Conservation (phyloP, 2,797 vertebrate species). For the Gobionotothen gibberifrons region DNA sequence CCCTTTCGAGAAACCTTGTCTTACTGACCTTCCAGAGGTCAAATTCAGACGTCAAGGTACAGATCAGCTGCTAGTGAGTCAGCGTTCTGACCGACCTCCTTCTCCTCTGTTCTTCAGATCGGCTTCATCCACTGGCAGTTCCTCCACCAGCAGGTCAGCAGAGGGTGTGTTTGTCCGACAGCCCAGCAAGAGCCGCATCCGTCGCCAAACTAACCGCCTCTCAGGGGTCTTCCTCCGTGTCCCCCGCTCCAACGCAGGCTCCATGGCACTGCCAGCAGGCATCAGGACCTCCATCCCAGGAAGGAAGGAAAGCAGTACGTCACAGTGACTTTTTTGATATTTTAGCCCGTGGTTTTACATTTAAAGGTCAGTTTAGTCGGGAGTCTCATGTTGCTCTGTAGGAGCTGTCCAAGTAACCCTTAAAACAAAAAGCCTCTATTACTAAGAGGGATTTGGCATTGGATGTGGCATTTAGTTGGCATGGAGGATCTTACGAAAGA, state of each 20-base stretch:
- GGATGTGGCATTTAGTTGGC: not conserved
- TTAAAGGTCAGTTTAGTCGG: too few relatives aligned
- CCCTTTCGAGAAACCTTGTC: not conserved
- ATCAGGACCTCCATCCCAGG: conserved; percentile 59
- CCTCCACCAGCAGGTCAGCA: conserved; percentile 63
- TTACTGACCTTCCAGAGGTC: not conserved
- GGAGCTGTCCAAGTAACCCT: not conserved
- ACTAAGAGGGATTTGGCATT: not conserved
- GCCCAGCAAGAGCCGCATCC: conserved; percentile 81
- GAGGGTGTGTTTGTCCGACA: conserved; percentile 72
- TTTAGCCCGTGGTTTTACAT: too few relatives aligned
- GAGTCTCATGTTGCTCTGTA: not conserved
- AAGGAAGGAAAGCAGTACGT: conserved; percentile 75
- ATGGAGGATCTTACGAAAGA: not conserved
- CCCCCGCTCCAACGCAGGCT: conserved; percentile 49
- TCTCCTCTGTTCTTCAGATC: conserved; percentile 68
- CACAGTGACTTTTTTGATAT: not conserved
- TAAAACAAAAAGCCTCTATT: not conserved
- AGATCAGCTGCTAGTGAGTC: not conserved
- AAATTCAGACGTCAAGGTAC: not conserved
- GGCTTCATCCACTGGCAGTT: conserved; percentile 68
- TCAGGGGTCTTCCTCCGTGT: conserved; percentile 82
- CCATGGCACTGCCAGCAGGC: conserved; percentile 62
- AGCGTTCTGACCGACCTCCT: not conserved
- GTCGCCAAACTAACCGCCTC: conserved; percentile 82